These are phyloP conservation scores for Oncorhynchus mykiss DNA, from an alignment of 2,113 vertebrate genomes.

Conservation along the genomic window DNA sequence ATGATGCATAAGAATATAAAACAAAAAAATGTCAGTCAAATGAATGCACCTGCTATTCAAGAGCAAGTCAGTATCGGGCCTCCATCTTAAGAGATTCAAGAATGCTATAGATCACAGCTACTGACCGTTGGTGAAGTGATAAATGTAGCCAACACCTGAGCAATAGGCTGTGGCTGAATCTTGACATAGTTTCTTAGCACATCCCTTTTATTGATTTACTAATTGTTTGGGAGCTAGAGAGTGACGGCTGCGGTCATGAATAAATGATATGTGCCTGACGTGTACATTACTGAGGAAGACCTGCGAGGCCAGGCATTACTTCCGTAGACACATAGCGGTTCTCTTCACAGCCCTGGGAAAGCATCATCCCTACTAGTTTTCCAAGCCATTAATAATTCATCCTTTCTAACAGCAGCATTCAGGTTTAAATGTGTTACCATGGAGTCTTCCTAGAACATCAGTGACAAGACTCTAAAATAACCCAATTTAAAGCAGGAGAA, in stretches of 20 bases:
- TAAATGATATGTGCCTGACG: slow-evolving; percentile 69
- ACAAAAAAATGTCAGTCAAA: no score
- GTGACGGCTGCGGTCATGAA: slow-evolving; percentile 64
- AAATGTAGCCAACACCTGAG: slow-evolving; percentile 56
- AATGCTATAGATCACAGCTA: slow-evolving; percentile 40
- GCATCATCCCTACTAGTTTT: slow-evolving; percentile 46
- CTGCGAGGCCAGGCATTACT: no score
- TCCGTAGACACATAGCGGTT: slow-evolving; percentile 25
- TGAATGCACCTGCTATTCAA: no score
- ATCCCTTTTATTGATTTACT: slow-evolving; percentile 71
- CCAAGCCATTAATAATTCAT: slow-evolving; percentile 66
- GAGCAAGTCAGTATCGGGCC: slow-evolving; percentile 24
- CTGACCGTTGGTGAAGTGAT: slow-evolving; percentile 51
- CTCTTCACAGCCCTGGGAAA: slow-evolving; percentile 42
- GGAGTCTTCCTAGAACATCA: slow-evolving; percentile 48
- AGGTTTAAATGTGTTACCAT: slow-evolving; percentile 53
- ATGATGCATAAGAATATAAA: no score
- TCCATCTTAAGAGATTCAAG: slow-evolving; percentile 49
- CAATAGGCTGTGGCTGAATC: slow-evolving; percentile 53
- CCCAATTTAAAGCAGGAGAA: slow-evolving; percentile 38
- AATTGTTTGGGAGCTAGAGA: slow-evolving; percentile 64
- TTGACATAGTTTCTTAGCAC: slow-evolving; percentile 61
- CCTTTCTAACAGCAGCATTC: slow-evolving; percentile 60
- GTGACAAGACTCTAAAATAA: slow-evolving; percentile 49
- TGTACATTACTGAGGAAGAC: slow-evolving; percentile 42